phyloP scores from a whole-genome alignment of 1,140 invertebrate genomes.

The Steinernema khuongi region DNA sequence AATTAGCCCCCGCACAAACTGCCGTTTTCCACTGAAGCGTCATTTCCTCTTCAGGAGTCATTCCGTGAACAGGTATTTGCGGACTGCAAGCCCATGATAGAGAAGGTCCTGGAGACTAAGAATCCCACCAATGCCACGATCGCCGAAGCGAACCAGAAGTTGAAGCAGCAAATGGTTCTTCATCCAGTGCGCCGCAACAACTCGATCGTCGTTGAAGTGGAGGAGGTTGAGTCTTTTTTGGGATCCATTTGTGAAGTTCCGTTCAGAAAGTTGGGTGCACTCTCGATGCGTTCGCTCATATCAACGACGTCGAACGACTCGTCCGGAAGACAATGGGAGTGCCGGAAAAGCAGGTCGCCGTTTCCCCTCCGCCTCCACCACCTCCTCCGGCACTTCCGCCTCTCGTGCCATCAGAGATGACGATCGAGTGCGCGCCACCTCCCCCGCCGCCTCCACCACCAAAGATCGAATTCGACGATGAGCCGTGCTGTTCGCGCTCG shows the following conservation, averaged over 20 bases:
- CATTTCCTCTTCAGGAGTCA: neutral
- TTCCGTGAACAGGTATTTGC: neutral
- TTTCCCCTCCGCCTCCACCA: neutral
- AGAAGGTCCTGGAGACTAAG: neutral
- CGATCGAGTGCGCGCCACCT: too few species aligned
- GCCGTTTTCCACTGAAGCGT: too few species aligned
- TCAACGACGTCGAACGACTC: neutral
- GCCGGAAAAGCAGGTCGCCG: neutral
- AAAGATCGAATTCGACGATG: neutral
- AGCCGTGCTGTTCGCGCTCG: neutral
- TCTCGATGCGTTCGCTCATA: neutral
- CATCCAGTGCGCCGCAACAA: neutral
- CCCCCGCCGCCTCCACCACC: neutral
- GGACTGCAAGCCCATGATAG: neutral
- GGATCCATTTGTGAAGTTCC: neutral
- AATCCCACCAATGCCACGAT: neutral
- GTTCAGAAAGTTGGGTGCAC: neutral
- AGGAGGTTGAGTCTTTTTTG: neutral
- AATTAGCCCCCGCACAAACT: too few species aligned
- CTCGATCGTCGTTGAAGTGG: neutral
- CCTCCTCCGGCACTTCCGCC: neutral
- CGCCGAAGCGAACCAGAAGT: neutral
- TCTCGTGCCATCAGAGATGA: neutral
- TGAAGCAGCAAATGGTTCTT: neutral
- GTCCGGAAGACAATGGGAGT: neutral